Conservation (phyloP, 2,888 invertebrate genomes). For the Blomia tropicalis region DNA sequence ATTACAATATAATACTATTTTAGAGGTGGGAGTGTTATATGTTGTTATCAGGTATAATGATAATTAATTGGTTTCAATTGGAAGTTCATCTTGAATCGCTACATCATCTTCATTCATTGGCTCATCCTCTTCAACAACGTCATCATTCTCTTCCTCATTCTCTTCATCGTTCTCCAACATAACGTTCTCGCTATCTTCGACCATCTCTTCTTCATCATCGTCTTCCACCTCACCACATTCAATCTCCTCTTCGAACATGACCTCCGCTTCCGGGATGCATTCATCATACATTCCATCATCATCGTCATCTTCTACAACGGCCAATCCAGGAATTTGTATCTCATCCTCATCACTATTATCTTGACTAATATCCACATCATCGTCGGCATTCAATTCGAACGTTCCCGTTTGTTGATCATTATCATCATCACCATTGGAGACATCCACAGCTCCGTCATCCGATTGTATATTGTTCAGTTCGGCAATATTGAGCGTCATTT, state of each 20-base stretch:
- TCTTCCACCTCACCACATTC: too few species aligned
- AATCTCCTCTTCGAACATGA: neutral
- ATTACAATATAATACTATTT: too few species aligned
- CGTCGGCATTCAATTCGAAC: too few species aligned
- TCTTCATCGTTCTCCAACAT: neutral
- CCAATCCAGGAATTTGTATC: too few species aligned
- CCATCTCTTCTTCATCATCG: conserved; percentile 12
- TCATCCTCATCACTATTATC: too few species aligned
- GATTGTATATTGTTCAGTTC: too few species aligned
- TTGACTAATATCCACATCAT: too few species aligned
- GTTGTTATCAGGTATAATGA: too few species aligned
- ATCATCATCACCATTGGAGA: neutral
- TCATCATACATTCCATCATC: too few species aligned
- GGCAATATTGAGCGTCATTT: neutral
- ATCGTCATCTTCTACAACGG: neutral
- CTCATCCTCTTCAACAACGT: neutral
- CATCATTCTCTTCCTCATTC: neutral
- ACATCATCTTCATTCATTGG: neutral
- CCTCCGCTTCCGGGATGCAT: neutral
- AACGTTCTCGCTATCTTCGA: neutral
- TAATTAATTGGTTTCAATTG: neutral
- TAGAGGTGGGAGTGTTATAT: too few species aligned
- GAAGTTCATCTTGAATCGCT: neutral
- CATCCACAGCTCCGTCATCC: too few species aligned
- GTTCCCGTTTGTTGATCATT: neutral